Conservation (phyloP, 1,140 invertebrate species). For the Scaptomyza hsui region DNA sequence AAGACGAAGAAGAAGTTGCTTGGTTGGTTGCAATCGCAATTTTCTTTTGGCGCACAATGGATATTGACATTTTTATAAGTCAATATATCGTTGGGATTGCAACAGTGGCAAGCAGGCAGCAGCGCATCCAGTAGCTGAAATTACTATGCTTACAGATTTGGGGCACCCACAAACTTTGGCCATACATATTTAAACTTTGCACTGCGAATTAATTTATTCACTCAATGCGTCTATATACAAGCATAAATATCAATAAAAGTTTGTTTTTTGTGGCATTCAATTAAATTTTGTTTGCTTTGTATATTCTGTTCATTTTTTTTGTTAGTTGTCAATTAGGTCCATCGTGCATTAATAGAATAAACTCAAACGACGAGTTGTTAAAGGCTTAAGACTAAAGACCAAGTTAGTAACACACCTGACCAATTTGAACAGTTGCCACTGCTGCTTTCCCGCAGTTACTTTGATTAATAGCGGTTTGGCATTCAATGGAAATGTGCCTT, state of each 20-base stretch:
- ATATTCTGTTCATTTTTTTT: too few species aligned
- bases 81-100: slow-evolving; percentile 58
- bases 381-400: slow-evolving; percentile 25
- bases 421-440: background rate
- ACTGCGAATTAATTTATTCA: slow-evolving; percentile 44
- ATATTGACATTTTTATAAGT: slow-evolving; percentile 82
- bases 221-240: slow-evolving; percentile 25
- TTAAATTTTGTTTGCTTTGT: slow-evolving; percentile 16
- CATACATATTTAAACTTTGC: slow-evolving; percentile 48
- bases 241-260: slow-evolving; percentile 58
- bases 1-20: background rate
- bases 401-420: slow-evolving; percentile 21
- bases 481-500: slow-evolving; percentile 55
- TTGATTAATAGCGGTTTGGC: slow-evolving; percentile 74
- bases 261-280: slow-evolving; percentile 16
- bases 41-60: slow-evolving; percentile 62
- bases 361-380: background rate
- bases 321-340: background rate
- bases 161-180: slow-evolving; percentile 25
- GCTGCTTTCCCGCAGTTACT: slow-evolving; percentile 59
- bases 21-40: slow-evolving; percentile 70
- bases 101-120: slow-evolving; percentile 18
- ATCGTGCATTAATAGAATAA: background rate
- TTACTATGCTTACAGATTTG: slow-evolving; percentile 11
- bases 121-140: background rate